Percentiles rank a stretch among this genome's conserved stretches.
These are phyloP conservation scores for Huso huso DNA, from an alignment of 2,797 vertebrate species.

Conservation along the genomic window DNA sequence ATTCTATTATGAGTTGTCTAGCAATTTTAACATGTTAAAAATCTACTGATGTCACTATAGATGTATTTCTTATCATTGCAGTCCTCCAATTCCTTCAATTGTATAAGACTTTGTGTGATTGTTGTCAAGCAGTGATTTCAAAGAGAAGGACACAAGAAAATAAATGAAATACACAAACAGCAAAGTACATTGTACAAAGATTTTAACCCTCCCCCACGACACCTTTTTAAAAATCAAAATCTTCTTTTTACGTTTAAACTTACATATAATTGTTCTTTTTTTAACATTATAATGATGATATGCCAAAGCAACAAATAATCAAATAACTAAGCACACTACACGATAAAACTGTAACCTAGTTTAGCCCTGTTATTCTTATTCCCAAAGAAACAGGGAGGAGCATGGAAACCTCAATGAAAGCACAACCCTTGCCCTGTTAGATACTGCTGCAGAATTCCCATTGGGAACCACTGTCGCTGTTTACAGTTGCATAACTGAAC, in stretches of 20 bases:
- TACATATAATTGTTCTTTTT: too few relatives aligned
- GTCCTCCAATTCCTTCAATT: not conserved
- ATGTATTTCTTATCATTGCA: not conserved
- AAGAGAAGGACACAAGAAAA: too few relatives aligned
- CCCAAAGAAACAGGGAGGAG: constrained; percentile 41
- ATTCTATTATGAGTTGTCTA: not conserved
- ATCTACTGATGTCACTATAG: not conserved
- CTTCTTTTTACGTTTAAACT: too few relatives aligned
- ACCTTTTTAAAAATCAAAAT: too few relatives aligned
- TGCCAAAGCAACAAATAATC: too few relatives aligned
- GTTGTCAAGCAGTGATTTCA: too few relatives aligned
- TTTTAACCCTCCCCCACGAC: too few relatives aligned
- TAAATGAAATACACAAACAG: too few relatives aligned
- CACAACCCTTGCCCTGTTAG: constrained; percentile 1
- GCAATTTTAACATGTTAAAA: not conserved
- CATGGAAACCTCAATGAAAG: constrained; percentile 34
- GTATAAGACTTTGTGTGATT: not conserved
- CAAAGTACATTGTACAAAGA: too few relatives aligned
- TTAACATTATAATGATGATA: too few relatives aligned
- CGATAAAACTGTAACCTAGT: too few relatives aligned
- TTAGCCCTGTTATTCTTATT: constrained; percentile 7
- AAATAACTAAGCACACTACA: too few relatives aligned
- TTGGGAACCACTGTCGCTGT: not conserved
- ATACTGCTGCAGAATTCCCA: not conserved
- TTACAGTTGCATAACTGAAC: not conserved